These are phyloP conservation scores for Theodoxus fluviatilis DNA, from an alignment of 2,888 invertebrate genomes.

Conservation along the genomic window DNA sequence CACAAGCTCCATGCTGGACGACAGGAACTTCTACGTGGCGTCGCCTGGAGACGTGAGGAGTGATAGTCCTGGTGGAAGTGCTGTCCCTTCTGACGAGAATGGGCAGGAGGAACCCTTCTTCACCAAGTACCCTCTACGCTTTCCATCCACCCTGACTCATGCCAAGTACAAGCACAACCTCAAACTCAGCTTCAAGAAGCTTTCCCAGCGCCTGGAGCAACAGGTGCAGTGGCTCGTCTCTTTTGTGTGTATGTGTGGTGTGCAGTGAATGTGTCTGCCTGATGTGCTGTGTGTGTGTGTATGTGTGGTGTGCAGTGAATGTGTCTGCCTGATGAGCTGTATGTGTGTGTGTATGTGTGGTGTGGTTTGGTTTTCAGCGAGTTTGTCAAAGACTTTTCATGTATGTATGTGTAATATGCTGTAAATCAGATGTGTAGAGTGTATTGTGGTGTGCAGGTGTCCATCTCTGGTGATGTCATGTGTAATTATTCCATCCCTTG, in stretches of 20 bases:
- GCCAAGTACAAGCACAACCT: slow-evolving; percentile 38
- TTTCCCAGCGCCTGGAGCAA: slow-evolving; percentile 35
- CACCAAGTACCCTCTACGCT: slow-evolving; percentile 36
- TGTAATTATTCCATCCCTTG: too few species aligned
- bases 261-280: not conserved
- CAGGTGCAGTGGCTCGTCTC: slow-evolving; percentile 9
- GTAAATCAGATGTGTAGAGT: too few species aligned
- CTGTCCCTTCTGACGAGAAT: too few species aligned
- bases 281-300: not conserved
- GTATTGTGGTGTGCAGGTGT: too few species aligned
- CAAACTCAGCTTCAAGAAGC: slow-evolving; percentile 37
- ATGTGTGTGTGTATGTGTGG: slow-evolving; percentile 9
- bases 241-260: too few species aligned
- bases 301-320: not conserved
- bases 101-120: too few species aligned
- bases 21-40: too few species aligned
- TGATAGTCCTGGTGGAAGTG: too few species aligned
- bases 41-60: too few species aligned
- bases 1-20: too few species aligned
- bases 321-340: not conserved
- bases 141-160: slow-evolving; percentile 34
- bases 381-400: not conserved
- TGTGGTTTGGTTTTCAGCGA: not conserved
- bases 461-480: too few species aligned
- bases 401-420: not conserved